Conservation (phyloP, 2,888 invertebrate species). For the Gari tellinella region DNA sequence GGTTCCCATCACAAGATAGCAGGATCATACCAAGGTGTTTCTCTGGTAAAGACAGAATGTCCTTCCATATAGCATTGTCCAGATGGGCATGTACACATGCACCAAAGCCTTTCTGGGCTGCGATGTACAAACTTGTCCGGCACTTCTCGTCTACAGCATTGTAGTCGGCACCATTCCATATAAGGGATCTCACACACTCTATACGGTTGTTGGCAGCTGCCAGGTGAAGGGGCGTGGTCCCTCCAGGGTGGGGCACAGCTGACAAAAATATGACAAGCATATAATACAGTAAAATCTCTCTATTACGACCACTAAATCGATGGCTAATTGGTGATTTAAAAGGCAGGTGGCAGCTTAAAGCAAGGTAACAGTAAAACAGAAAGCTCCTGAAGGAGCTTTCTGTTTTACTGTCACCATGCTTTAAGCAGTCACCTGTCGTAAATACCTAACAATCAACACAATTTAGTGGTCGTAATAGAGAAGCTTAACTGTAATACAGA, state of each 20-base stretch:
- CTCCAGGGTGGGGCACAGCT: constrained; percentile 80
- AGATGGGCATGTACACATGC: constrained; percentile 80
- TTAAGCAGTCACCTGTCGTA: no score
- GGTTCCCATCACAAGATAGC: no score
- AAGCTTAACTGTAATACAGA: no score
- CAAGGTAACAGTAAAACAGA: no score
- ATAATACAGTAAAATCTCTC: no score
- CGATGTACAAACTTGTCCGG: constrained; percentile 80
- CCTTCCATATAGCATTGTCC: constrained; percentile 80
- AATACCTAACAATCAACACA: no score
- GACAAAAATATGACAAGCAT: constrained; percentile 24
- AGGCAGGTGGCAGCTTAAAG: no score
- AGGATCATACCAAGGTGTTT: constrained; percentile 70
- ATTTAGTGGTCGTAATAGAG: no score
- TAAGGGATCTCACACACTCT: constrained; percentile 79
- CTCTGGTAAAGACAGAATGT: constrained; percentile 82
- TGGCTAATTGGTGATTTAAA: no score
- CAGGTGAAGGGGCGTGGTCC: constrained; percentile 82
- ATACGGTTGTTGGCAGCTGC: constrained; percentile 79
- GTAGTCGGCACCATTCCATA: constrained; percentile 83
- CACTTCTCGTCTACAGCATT: constrained; percentile 82
- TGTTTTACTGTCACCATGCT: no score
- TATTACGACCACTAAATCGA: no score
- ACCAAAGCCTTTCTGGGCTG: constrained; percentile 74
- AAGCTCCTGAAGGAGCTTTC: no score